phyloP scores from a whole-genome alignment of 2,113 vertebrate species.

The Crotalus helleri region DNA sequence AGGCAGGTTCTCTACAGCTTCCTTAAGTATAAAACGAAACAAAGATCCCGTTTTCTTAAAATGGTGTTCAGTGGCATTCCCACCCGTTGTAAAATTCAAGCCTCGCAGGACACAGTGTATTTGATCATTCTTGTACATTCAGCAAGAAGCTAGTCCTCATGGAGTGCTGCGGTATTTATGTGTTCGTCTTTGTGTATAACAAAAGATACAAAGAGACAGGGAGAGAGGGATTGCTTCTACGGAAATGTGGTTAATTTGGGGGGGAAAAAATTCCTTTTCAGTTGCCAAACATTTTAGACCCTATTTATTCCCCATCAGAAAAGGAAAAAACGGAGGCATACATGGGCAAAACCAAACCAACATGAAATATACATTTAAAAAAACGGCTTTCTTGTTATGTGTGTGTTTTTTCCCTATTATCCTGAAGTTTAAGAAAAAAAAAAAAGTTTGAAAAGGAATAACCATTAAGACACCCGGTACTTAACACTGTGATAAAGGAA shows the following conservation, averaged over 20 bases:
- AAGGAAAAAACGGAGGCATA: background rate
- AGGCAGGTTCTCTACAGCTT: background rate
- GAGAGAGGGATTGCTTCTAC: background rate
- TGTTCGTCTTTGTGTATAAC: background rate
- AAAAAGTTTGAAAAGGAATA: background rate
- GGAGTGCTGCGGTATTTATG: background rate
- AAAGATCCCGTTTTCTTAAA: background rate
- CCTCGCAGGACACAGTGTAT: slow-evolving; percentile 37
- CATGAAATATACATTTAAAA: background rate
- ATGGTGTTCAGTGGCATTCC: background rate
- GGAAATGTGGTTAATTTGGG: background rate
- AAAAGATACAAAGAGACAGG: background rate
- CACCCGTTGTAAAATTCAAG: slow-evolving; percentile 22
- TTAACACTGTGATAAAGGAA: slow-evolving; percentile 14
- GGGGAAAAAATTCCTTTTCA: too few species aligned
- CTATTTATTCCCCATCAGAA: background rate
- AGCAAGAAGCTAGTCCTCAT: background rate
- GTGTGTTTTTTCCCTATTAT: too few species aligned
- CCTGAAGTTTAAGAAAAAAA: background rate
- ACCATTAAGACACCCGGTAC: slow-evolving; percentile 31
- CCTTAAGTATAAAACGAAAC: slow-evolving; percentile 13
- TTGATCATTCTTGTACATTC: slow-evolving; percentile 12
- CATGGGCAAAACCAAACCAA: background rate
- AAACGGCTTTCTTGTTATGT: too few species aligned
- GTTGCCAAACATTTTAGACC: background rate